Conservation (phyloP, 2,797 vertebrate genomes). For the Meda fulgida region DNA sequence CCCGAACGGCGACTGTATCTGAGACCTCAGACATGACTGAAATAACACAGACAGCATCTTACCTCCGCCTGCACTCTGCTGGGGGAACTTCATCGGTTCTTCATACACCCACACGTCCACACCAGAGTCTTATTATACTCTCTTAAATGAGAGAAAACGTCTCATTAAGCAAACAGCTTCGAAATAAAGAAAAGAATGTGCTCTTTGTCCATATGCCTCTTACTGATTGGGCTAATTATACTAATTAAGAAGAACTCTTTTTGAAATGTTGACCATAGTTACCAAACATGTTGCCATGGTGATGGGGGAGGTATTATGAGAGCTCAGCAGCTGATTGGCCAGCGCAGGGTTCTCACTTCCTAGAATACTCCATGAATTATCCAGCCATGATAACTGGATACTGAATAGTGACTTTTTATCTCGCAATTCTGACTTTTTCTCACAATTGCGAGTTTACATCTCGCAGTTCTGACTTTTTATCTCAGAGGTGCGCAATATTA, state of each 20-base stretch:
- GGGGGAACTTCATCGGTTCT: conserved; percentile 28
- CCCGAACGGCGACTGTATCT: conserved; percentile 17
- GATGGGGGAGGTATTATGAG: conserved; percentile 6
- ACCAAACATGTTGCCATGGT: conserved; percentile 14
- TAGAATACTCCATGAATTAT: not conserved
- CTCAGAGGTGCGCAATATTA: too few species aligned
- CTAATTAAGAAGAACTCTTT: conserved; percentile 15
- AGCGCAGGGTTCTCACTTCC: conserved; percentile 2
- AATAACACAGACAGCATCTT: conserved; percentile 49
- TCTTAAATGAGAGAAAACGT: not conserved
- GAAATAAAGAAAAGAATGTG: not conserved
- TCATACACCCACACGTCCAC: conserved; percentile 23
- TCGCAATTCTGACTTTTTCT: too few species aligned
- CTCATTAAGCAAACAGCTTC: not conserved
- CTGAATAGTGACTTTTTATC: too few species aligned
- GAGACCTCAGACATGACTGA: conserved; percentile 38
- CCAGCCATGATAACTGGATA: not conserved
- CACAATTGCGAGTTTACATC: too few species aligned
- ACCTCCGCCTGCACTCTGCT: not conserved
- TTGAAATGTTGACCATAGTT: conserved; percentile 16
- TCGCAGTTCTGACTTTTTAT: too few species aligned
- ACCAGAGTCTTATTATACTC: conserved; percentile 1
- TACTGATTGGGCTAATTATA: conserved; percentile 20
- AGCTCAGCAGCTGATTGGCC: conserved; percentile 13
- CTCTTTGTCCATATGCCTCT: not conserved